phyloP scores from a whole-genome alignment of 2,113 vertebrate species.

The Megaleporinus macrocephalus region DNA sequence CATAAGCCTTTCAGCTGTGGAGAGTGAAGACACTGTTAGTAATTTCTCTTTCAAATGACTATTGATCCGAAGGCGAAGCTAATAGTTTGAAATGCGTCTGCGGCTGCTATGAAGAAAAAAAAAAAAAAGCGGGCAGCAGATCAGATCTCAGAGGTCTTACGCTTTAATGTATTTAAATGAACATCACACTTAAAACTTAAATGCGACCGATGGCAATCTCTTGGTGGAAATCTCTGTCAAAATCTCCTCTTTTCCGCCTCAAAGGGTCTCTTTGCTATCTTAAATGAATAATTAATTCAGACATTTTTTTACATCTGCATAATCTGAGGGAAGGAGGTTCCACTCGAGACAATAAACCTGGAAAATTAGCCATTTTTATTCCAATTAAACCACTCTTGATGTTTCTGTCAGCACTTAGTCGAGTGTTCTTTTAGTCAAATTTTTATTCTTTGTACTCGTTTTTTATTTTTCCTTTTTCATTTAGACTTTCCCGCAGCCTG shows the following conservation, averaged over 20 bases:
- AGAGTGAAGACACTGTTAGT: slow-evolving; percentile 29
- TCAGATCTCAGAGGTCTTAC: slow-evolving; percentile 41
- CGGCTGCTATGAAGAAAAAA: slow-evolving; percentile 3
- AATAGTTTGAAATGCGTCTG: slow-evolving; percentile 27
- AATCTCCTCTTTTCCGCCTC: slow-evolving; percentile 12
- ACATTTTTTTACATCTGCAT: neutral
- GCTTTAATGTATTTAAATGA: slow-evolving; percentile 51
- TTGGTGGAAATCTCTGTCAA: slow-evolving; percentile 27
- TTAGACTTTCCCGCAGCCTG: neutral
- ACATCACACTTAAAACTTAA: slow-evolving; percentile 19
- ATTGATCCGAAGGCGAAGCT: slow-evolving; percentile 31
- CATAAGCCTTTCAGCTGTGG: slow-evolving; percentile 12
- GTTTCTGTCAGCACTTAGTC: slow-evolving; percentile 14
- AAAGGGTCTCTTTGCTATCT: slow-evolving; percentile 32
- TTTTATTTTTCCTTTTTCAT: too few species aligned
- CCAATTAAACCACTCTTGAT: slow-evolving; percentile 9
- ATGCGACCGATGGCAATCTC: slow-evolving; percentile 7
- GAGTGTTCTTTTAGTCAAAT: neutral
- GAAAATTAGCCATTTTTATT: slow-evolving; percentile 31
- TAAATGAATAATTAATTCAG: slow-evolving; percentile 38
- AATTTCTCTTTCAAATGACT: slow-evolving; percentile 37
- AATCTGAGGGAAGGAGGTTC: slow-evolving; percentile 27
- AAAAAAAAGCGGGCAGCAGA: slow-evolving; percentile 25
- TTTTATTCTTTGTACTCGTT: neutral
- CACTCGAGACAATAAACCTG: slow-evolving; percentile 17